Conservation (phyloP, 2,113 vertebrate genomes). For the Machaerirhynchus nigripectus region DNA sequence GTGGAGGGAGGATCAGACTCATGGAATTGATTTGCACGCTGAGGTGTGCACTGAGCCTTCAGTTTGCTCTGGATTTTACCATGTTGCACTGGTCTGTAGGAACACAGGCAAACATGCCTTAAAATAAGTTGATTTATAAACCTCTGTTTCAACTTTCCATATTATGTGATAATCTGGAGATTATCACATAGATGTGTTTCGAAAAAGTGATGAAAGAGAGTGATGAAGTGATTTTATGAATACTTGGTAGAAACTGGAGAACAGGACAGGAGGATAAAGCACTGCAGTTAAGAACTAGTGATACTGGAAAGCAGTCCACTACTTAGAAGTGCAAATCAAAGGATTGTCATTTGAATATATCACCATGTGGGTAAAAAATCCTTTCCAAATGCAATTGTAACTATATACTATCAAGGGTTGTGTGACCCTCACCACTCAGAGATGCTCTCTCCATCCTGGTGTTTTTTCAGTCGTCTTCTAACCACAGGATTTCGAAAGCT, state of each 20-base stretch:
- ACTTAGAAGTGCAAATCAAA: background rate
- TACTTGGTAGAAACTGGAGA: background rate
- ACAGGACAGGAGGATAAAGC: background rate
- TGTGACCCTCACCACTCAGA: background rate
- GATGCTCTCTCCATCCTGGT: background rate
- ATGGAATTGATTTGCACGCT: background rate
- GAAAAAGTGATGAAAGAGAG: background rate
- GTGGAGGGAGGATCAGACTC: background rate
- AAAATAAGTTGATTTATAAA: background rate
- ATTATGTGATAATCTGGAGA: background rate
- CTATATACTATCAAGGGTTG: background rate
- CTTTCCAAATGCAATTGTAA: background rate
- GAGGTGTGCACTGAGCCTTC: background rate
- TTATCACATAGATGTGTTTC: background rate
- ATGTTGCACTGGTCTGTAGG: background rate
- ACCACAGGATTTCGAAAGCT: background rate
- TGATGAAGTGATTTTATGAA: background rate
- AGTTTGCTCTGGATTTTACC: background rate
- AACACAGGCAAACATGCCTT: background rate
- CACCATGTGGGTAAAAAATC: background rate
- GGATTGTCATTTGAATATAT: background rate
- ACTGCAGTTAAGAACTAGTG: background rate
- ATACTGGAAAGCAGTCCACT: background rate
- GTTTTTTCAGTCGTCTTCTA: background rate
- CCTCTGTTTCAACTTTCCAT: background rate